Base-by-base conservation (phyloP, 2,113 vertebrate species). In the Hemiscyllium ocellatum region DNA sequence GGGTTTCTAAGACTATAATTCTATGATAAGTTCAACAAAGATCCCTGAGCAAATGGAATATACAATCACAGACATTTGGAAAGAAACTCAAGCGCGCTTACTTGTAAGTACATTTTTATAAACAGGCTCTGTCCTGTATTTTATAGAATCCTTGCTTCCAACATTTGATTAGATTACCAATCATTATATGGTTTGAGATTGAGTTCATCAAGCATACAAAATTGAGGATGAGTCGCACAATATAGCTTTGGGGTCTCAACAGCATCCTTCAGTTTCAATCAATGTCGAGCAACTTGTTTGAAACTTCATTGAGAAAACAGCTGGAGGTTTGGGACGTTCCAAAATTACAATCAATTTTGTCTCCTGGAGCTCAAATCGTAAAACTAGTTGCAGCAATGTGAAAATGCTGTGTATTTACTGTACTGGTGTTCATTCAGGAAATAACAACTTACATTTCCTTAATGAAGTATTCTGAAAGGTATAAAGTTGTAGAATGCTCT, bases 261-360 rank as follows among this genome's bases (percentile, higher is more conserved):
- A 96, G 96, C 96, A 97, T 96, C 97, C 96, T 97, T 97, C 96
- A 10, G 96, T 97, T 97, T 97, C 97, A 97, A 97, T 97, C 97
- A 97, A 96, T 96, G 96, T 97, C 95, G 94, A 96, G 97, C 97
- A 76, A 96, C 96, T 97, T 19, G 24, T 97, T 97, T 97, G 97
- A 97, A 97, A 97, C 97, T 97, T 97, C 97, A 97, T 97, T 97
- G 97, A 96, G 96, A 0, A 0, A 97, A 96, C 97, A 97, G 97
- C 97, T 2, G 96, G 97, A 97, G 97, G 97, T 97, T 97, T 95
- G 68, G 94, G 76, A 95, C 72, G 69, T 50, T 50, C 68, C 29
- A 72, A 95, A 95, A 70, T 95, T 72, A 72, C 94, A 95, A 95
- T 76, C 69, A 95, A 95, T 95, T 95, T 72, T 70, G 94, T 50